phyloP scores from a whole-genome alignment of 2,797 vertebrate genomes.

The Benthosema pterotum region DNA sequence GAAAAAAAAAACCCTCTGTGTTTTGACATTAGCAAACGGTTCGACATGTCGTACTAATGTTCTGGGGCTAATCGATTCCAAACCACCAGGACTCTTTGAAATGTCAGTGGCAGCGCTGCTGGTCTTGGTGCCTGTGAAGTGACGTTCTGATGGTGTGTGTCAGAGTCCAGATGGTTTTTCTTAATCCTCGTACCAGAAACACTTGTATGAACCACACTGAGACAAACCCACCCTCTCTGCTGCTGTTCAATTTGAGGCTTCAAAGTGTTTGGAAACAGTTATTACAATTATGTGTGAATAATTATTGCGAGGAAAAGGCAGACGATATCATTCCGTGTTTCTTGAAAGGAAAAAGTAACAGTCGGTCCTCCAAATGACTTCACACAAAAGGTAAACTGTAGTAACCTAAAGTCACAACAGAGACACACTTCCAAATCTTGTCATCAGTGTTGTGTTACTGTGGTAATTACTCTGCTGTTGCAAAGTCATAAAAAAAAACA shows the following conservation, averaged over 20 bases:
- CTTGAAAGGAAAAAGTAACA: not conserved
- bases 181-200: conserved; percentile 21
- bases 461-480: not conserved
- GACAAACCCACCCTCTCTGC: not conserved
- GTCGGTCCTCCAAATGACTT: not conserved
- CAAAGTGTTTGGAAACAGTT: conserved; percentile 15
- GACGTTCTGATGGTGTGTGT: conserved; percentile 22
- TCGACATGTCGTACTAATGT: conserved; percentile 31
- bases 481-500: not conserved
- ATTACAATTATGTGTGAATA: not conserved
- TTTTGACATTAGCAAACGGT: conserved; percentile 39
- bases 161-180: conserved; percentile 43
- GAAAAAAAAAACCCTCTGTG: conserved; percentile 14
- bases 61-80: conserved; percentile 45
- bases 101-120: conserved; percentile 8
- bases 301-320: conserved; percentile 2
- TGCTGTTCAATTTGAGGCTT: not conserved
- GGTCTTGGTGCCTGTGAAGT: conserved; percentile 21
- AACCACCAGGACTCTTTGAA: conserved; percentile 35
- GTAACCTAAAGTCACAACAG: too few relatives aligned
- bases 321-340: conserved; percentile 1
- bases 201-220: conserved; percentile 20
- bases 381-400: too few relatives aligned
- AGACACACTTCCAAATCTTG: not conserved
- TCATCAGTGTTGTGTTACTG: not conserved